These are phyloP conservation scores for Promerops cafer DNA, from an alignment of 2,113 vertebrate genomes.

Conservation along the genomic window DNA sequence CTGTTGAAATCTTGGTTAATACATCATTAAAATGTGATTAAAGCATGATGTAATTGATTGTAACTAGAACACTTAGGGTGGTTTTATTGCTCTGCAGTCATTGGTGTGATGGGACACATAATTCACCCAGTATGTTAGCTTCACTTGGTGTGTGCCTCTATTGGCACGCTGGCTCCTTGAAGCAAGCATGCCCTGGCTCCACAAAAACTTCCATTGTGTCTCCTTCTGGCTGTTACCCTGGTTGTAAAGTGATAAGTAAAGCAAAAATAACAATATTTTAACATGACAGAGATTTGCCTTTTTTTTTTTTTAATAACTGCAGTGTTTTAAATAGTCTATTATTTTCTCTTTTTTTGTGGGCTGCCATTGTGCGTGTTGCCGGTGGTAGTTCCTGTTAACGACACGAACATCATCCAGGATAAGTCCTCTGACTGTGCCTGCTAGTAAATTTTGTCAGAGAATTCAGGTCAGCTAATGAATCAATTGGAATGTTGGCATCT, in stretches of 20 bases:
- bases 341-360: neutral
- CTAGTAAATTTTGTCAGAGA: slow-evolving; percentile 18
- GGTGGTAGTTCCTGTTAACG: neutral
- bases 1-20: slow-evolving; percentile 70
- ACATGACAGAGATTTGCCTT: neutral
- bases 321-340: neutral
- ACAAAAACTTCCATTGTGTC: slow-evolving; percentile 56
- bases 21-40: slow-evolving; percentile 68
- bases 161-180: neutral
- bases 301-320: neutral
- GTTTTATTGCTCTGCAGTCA: slow-evolving; percentile 58
- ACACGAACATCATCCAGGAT: neutral
- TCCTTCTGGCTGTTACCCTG: neutral
- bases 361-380: neutral
- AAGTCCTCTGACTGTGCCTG: neutral
- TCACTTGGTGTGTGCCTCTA: slow-evolving; percentile 23
- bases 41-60: slow-evolving; percentile 64
- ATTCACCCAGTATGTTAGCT: slow-evolving; percentile 65
- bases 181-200: neutral
- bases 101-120: slow-evolving; percentile 65
- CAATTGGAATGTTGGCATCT: slow-evolving; percentile 8
- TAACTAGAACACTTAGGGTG: slow-evolving; percentile 63
- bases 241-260: neutral
- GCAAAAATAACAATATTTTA: neutral
- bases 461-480: slow-evolving; percentile 47